Evolutionary conservation across 2,888 invertebrate species (phyloP), one percentile per base, ranked within the genome.

Genomic region (Drosophila cyrtoloma): DNA sequence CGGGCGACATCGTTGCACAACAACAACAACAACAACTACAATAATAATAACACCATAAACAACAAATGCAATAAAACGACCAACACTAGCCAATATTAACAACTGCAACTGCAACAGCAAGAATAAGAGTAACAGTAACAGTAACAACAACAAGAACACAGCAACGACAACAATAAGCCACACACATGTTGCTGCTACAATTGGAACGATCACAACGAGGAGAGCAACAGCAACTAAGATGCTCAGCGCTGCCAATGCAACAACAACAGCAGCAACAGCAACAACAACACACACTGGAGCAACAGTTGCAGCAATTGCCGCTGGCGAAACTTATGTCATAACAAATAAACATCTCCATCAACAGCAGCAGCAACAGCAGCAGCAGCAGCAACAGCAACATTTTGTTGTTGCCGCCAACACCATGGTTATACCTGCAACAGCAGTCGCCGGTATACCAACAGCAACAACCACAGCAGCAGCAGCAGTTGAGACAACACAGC

Each of bases 371-470:
- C 71, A 77, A 19, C 67, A 73, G 28, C 53, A 55, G 22, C 26
- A 26, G 26, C 55, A 75, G 37, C 78, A 75, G 66, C 77, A 80
- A 61, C 70, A 88, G 74, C 76, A 91, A 78, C 83, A 83, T 62
- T 76, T 79, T 71, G 80, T 82, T 90, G 92, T 88, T 83, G 89
- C 90, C 75, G 67, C 83, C 82, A 89, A 89, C 84, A 90, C 90
- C 85, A 92, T 92, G 92, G 91, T 92, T 75, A 91, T 86, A 84
- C 86, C 91, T 80, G 69, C 90, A 81, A 75, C 91, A 74, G 68
- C 88, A 84, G 70, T 52, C 64, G 66, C 72, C 94, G 94, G 94
- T 94, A 94, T 66, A 94, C 94, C 84, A 94, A 94, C 51, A 94
- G 93, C 61, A 94, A 71, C 94, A 92, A n/a, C 94, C 77, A 93